These are phyloP conservation scores for Mythimna albipuncta DNA, from an alignment of 2,888 invertebrate genomes.

Conservation along the genomic window DNA sequence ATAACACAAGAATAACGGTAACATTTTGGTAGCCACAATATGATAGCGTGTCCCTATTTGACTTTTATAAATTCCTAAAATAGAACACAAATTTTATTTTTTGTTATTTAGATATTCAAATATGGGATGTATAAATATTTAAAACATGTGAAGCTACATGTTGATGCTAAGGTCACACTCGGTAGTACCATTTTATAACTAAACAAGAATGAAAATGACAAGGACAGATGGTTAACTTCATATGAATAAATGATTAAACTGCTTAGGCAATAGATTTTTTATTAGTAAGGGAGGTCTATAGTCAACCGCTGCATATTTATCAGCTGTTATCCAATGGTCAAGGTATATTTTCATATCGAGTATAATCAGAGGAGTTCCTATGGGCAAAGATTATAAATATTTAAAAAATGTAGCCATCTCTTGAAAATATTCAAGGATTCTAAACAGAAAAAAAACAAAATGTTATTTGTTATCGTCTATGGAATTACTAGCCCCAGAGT, in stretches of 20 bases:
- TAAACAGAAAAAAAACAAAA: background rate
- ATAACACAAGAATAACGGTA: background rate
- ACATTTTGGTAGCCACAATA: constrained; percentile 20
- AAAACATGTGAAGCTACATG: constrained; percentile 20
- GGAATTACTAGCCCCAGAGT: background rate
- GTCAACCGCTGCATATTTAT: background rate
- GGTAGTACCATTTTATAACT: constrained; percentile 3
- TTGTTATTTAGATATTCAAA: constrained; percentile 6
- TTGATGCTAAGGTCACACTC: constrained; percentile 4
- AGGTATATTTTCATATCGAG: background rate
- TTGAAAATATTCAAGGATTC: background rate
- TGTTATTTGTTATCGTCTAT: background rate
- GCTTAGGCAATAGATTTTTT: background rate
- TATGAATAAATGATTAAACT: constrained; percentile 25
- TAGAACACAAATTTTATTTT: background rate
- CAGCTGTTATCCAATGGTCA: background rate
- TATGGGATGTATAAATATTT: constrained; percentile 24
- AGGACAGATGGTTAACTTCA: background rate
- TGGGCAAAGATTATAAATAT: background rate
- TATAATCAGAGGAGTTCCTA: background rate
- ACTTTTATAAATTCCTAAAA: constrained; percentile 24
- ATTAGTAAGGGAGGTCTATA: background rate
- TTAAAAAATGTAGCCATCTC: background rate
- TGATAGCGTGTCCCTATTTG: constrained; percentile 27
- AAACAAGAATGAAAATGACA: constrained; percentile 2